A percentile compares a stretch with the other conserved stretches of the same genome.
These are phyloP conservation scores for Anguilla japonica DNA, from an alignment of 2,113 vertebrate species.

Conservation along the genomic window DNA sequence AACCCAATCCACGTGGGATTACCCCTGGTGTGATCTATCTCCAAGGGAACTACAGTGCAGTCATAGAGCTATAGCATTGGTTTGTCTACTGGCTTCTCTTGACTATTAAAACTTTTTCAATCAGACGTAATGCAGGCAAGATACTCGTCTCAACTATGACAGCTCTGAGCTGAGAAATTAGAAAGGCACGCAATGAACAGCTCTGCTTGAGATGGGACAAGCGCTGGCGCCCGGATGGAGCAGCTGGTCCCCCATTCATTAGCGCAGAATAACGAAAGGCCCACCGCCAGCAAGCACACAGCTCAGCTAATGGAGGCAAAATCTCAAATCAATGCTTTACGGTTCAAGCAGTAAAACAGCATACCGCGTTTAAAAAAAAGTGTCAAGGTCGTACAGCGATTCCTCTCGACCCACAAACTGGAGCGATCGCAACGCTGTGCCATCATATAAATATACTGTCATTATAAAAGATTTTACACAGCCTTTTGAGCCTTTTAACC, in stretches of 20 bases:
- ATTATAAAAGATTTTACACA: neutral
- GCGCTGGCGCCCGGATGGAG: neutral
- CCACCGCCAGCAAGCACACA: neutral
- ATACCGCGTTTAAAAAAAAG: neutral
- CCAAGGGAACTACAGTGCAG: neutral
- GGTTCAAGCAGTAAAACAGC: conserved; percentile 1
- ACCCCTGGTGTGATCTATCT: neutral
- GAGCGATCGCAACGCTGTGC: neutral
- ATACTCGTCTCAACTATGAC: neutral
- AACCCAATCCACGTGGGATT: neutral
- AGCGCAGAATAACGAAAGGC: neutral
- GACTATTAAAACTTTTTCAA: neutral
- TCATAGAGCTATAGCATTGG: no score
- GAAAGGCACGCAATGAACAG: neutral
- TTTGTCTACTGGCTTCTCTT: neutral
- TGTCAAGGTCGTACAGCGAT: neutral
- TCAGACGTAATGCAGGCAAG: neutral
- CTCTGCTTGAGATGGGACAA: neutral
- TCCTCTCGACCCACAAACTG: neutral
- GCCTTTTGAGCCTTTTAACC: no score
- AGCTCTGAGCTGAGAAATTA: neutral
- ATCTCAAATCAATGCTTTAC: neutral
- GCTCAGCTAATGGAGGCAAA: neutral
- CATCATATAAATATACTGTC: neutral
- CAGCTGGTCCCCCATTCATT: neutral